A percentile compares a stretch with the other conserved stretches of the same genome.
phyloP scores from a whole-genome alignment of 2,113 vertebrate genomes.

The Lota lota region DNA sequence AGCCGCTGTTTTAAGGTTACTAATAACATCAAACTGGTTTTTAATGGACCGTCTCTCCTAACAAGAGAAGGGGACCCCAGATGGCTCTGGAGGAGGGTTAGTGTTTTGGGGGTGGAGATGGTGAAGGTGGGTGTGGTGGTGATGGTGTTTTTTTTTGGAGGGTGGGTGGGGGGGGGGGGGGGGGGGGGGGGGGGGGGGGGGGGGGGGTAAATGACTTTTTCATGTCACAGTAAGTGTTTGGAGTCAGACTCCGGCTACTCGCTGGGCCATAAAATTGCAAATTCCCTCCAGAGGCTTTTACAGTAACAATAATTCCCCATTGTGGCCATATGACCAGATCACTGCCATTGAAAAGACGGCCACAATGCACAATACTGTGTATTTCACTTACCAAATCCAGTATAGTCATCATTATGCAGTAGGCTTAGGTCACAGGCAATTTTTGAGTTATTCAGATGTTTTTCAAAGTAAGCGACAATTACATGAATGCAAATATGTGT shows the following conservation, averaged over 20 bases:
- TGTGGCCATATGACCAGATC: neutral
- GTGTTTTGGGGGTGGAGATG: neutral
- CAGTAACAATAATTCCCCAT: neutral
- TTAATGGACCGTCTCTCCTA: neutral
- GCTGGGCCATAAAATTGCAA: constrained; percentile 38
- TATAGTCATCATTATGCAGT: no score
- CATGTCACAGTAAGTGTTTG: constrained; percentile 35
- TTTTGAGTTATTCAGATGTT: no score
- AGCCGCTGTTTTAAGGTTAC: no score
- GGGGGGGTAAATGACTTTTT: constrained; percentile 41
- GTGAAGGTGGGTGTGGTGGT: neutral
- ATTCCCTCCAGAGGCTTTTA: constrained; percentile 26
- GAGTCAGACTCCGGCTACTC: constrained; percentile 14
- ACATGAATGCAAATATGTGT: no score
- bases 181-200: no score
- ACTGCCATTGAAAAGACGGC: neutral
- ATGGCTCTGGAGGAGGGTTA: neutral
- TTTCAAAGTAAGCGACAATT: no score
- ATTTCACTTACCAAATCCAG: no score
- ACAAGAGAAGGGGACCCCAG: neutral
- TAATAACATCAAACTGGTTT: neutral
- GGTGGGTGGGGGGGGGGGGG: neutral
- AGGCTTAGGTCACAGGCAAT: no score
- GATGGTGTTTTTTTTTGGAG: no score
- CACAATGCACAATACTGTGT: no score